phyloP scores from a whole-genome alignment of 1,140 invertebrate genomes.

The Dendroctonus valens region DNA sequence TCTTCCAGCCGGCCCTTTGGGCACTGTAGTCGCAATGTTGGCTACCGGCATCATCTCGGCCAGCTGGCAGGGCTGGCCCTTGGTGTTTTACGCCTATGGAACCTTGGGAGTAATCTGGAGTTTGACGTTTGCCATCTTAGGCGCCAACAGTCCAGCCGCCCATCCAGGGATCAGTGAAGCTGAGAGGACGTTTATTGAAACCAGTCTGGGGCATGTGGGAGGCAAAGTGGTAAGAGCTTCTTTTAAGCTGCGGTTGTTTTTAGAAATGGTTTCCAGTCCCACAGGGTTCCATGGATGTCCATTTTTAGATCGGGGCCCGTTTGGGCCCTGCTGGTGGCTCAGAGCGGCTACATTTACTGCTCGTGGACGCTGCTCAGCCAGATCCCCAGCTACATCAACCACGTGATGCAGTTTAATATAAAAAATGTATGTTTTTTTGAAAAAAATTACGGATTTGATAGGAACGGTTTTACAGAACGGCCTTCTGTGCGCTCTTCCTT shows the following conservation, averaged over 20 bases:
- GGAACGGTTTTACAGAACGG: conserved; percentile 62
- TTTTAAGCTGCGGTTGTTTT: conserved; percentile 41
- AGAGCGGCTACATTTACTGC: conserved; percentile 89
- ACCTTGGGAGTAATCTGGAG: conserved; percentile 60
- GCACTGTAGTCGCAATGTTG: conserved; percentile 71
- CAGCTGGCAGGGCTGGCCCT: conserved; percentile 69
- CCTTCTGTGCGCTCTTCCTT: conserved; percentile 72
- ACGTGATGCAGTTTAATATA: conserved; percentile 77
- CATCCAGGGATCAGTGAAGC: conserved; percentile 58
- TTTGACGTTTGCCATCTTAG: conserved; percentile 60
- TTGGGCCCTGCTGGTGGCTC: conserved; percentile 76
- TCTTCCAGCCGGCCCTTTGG: conserved; percentile 64
- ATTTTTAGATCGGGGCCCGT: conserved; percentile 77
- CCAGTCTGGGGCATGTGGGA: conserved; percentile 28
- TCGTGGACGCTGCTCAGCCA: conserved; percentile 89
- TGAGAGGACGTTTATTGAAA: conserved; percentile 67
- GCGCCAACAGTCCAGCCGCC: conserved; percentile 64
- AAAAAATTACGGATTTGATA: background rate
- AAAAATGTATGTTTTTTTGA: conserved; percentile 47
- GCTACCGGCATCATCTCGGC: conserved; percentile 65
- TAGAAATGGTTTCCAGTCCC: conserved; percentile 6
- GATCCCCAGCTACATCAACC: conserved; percentile 86
- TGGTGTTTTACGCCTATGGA: conserved; percentile 77
- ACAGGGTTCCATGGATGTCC: conserved; percentile 68
- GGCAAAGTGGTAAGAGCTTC: background rate